Percentiles rank a stretch among this genome's conserved stretches.
Evolutionary conservation across 1,140 invertebrate species (phyloP).

Genomic region (Akabosia matsudoensis): DNA sequence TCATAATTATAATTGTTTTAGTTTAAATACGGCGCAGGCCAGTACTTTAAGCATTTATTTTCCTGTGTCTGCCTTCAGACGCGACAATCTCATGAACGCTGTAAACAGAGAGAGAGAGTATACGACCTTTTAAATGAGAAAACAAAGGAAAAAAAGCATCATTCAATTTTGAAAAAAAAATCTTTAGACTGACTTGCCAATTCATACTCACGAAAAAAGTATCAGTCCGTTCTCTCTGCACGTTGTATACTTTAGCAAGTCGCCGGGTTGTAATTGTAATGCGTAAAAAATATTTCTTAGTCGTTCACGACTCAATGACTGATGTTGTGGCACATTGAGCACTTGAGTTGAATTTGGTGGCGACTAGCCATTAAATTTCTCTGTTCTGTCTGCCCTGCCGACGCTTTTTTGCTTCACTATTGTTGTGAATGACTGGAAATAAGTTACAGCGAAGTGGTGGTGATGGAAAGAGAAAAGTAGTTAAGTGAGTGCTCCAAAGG

Average conservation of each 20-base stretch:
- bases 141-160: constrained; percentile 12
- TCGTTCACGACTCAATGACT: not conserved
- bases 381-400: constrained; percentile 7
- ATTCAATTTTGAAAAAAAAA: not conserved
- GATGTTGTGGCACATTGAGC: not conserved
- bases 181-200: not conserved
- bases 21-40: no score
- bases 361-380: constrained; percentile 23
- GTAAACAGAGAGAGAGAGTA: not conserved
- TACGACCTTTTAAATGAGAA: not conserved
- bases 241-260: not conserved
- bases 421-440: constrained; percentile 14
- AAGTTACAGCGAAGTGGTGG: not conserved
- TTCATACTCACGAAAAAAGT: not conserved
- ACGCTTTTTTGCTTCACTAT: not conserved
- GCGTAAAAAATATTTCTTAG: not conserved
- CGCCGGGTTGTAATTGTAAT: not conserved
- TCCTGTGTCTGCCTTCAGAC: not conserved
- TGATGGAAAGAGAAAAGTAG: not conserved
- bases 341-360: not conserved
- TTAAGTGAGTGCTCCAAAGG: constrained; percentile 13
- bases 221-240: not conserved
- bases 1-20: no score
- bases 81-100: not conserved
- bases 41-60: not conserved